Percentiles rank a stretch among this genome's conserved stretches.
Conservation (phyloP, 2,113 vertebrate species). For the Kryptolebias marmoratus region DNA sequence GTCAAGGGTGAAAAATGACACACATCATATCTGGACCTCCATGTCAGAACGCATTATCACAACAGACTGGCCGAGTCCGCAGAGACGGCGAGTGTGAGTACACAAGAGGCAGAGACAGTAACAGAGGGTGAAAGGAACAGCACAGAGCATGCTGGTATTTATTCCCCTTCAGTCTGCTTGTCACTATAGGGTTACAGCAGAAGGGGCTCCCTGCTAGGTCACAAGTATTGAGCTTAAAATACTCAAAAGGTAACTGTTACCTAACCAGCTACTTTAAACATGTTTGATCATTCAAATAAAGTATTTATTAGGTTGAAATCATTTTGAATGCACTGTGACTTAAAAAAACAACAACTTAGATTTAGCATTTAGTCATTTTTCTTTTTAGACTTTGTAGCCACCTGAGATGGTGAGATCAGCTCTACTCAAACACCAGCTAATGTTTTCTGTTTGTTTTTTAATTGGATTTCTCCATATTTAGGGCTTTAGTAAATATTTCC, state of each 20-base stretch:
- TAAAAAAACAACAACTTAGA: not conserved
- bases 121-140: constrained; percentile 62
- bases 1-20: constrained; percentile 69
- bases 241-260: not conserved
- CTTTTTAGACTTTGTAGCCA: not conserved
- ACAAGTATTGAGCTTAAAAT: constrained; percentile 29
- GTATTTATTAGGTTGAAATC: not conserved
- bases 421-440: not conserved
- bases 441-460: not conserved
- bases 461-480: not conserved
- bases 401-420: not conserved
- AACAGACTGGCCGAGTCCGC: constrained; percentile 49
- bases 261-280: not conserved
- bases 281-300: not conserved
- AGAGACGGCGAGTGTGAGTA: constrained; percentile 31
- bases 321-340: not conserved
- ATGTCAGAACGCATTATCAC: constrained; percentile 69
- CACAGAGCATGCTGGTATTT: constrained; percentile 61
- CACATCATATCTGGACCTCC: constrained; percentile 56
- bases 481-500: not conserved
- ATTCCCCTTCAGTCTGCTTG: constrained; percentile 56
- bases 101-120: constrained; percentile 46
- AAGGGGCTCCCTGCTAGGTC: constrained; percentile 28
- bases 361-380: not conserved
- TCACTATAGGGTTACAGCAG: constrained; percentile 35